Base-by-base conservation (phyloP, 2,888 invertebrate genomes). In the Spilarctia lutea region DNA sequence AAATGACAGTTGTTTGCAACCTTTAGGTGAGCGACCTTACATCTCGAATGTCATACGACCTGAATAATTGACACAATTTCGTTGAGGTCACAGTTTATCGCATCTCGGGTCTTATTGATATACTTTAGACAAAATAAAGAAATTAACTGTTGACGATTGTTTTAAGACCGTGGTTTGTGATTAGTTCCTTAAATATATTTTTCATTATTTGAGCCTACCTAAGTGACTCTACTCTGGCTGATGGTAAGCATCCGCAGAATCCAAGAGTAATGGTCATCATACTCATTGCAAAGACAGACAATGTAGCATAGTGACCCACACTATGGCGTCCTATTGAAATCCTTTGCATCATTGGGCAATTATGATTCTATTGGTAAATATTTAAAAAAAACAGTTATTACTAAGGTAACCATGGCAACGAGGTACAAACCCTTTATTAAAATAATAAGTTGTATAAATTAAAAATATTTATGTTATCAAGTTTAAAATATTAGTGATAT, bases 1-100 rank as follows among this genome's bases (percentile, higher is more conserved):
- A 85, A 85, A 87, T 87, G 82, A 84, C 82, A 80, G 86, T 71
- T 60, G 85, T 35, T 42, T 85, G 79, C 83, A 87, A 88, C 89
- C 90, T 85, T 87, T 75, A 71, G 81, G 81, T 83, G 83, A 85
- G 78, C 82, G 85, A 85, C 83, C 80, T 52, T 27, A 48, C 48
- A 11, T 27, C 52, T 52, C 81, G 81, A 80, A 67, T 77, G 83
- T 63, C 76, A 68, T 71, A 66, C 72, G 79, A 75, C 83, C 83
- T 81, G 72, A 76, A 80, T 83, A 78, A 84, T 83, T 83, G 77
- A 77, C 70, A 65, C 30, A 30, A 56, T 65, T 30, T 75, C 63
- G 24, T 45, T 42, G 65, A 75, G 79, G 78, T 77, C 83, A 72
- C 52, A 74, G 76, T 68, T 84, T 79, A 82, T 79, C 82, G 18